Evolutionary conservation across 2,797 vertebrate genomes (phyloP).

Genomic region (Gorsachius magnificus): DNA sequence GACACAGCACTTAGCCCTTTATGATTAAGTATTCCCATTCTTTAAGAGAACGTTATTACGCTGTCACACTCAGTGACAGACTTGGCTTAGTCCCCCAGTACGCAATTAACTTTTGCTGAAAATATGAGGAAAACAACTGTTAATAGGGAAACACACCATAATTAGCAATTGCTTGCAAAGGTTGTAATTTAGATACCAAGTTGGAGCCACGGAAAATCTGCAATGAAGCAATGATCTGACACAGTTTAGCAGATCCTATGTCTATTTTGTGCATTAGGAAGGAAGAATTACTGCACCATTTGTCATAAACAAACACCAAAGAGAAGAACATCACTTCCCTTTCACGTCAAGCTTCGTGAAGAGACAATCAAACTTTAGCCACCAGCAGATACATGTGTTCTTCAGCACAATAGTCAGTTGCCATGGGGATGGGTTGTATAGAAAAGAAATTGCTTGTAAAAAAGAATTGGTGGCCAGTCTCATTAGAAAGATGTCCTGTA

Average conservation of each 20-base stretch:
- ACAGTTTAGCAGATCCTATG: background rate
- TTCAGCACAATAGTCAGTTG: background rate
- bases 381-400: background rate
- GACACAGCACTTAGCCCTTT: background rate
- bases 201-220: background rate
- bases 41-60: background rate
- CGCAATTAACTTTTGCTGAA: background rate
- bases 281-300: background rate
- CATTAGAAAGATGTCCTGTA: background rate
- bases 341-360: background rate
- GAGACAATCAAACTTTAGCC: background rate
- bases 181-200: background rate
- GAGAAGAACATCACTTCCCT: background rate
- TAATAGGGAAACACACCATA: background rate
- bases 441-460: background rate
- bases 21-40: background rate
- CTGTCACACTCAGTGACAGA: background rate
- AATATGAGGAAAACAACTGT: background rate
- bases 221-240: background rate
- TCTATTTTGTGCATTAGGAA: background rate
- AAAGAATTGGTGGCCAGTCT: background rate
- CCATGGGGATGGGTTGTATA: background rate
- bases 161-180: background rate
- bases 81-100: background rate
- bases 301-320: rapidly evolving